Evolutionary conservation across 2,888 invertebrate species (phyloP).

Genomic region (Pristionchus japonicus): DNA sequence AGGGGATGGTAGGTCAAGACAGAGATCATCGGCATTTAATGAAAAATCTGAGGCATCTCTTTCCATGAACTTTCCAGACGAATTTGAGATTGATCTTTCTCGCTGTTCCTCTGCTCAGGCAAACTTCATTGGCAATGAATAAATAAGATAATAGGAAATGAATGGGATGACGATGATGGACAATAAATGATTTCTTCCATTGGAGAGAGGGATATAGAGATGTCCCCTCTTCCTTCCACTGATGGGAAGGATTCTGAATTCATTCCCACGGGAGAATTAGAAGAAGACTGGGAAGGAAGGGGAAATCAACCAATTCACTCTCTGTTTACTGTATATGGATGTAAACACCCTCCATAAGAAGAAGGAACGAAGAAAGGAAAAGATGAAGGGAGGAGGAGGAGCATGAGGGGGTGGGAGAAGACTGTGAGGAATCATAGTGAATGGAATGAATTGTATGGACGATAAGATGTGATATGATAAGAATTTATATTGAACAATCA

Average conservation of each 20-base stretch:
- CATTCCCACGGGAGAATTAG: conserved; percentile 34
- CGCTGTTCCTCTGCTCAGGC: not conserved
- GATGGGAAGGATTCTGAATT: conserved; percentile 24
- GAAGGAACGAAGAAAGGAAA: not conserved
- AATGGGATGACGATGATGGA: not conserved
- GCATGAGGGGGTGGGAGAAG: conserved; percentile 21
- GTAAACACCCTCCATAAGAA: not conserved
- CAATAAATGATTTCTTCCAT: not conserved
- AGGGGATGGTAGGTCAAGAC: not conserved
- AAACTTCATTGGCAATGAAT: not conserved
- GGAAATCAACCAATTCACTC: conserved; percentile 23
- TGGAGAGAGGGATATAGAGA: not conserved
- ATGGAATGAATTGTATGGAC: conserved; percentile 40
- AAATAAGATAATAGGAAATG: not conserved
- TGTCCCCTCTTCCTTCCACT: not conserved
- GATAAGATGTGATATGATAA: conserved; percentile 1
- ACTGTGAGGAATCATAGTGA: conserved; percentile 8
- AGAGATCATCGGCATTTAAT: no score
- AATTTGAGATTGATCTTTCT: no score
- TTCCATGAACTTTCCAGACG: not conserved
- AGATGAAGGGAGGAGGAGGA: conserved; percentile 38
- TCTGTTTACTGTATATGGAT: conserved; percentile 24
- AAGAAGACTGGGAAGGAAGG: conserved; percentile 4
- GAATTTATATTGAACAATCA: not conserved
- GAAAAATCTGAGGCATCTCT: no score